phyloP scores from a whole-genome alignment of 2,797 vertebrate genomes.

The Notamacropus eugenii region DNA sequence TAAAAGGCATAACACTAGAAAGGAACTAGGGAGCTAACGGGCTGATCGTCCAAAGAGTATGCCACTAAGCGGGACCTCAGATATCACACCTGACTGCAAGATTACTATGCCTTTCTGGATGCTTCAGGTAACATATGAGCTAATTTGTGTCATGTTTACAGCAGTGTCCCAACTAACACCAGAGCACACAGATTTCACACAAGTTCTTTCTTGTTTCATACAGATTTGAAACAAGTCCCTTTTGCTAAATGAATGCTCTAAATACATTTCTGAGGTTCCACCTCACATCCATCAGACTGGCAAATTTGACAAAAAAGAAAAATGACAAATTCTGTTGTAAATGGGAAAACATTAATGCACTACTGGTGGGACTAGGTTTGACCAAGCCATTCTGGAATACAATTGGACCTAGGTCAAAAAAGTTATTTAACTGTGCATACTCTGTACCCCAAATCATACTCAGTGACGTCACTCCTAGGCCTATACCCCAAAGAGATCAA shows the following conservation, averaged over 20 bases:
- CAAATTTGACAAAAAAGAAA: not conserved
- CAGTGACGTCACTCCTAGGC: not conserved
- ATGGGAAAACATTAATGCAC: not conserved
- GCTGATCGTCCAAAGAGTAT: not conserved
- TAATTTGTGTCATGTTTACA: not conserved
- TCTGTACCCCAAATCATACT: not conserved
- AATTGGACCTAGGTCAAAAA: not conserved
- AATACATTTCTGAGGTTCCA: not conserved
- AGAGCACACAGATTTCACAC: not conserved
- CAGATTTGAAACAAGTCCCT: not conserved
- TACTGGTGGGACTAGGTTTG: not conserved
- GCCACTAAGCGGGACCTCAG: not conserved
- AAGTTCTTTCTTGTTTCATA: not conserved
- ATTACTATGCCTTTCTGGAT: not conserved
- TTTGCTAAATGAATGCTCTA: not conserved
- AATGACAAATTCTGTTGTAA: not conserved
- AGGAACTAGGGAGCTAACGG: not conserved
- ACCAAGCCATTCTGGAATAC: not conserved
- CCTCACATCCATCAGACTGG: not conserved
- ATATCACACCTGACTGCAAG: not conserved
- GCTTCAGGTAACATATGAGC: not conserved
- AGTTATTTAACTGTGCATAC: not conserved
- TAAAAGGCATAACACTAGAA: not conserved
- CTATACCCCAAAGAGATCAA: not conserved
- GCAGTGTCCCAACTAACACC: not conserved